Conservation (phyloP, 2,888 invertebrate genomes). For the Agrotis clavis region DNA sequence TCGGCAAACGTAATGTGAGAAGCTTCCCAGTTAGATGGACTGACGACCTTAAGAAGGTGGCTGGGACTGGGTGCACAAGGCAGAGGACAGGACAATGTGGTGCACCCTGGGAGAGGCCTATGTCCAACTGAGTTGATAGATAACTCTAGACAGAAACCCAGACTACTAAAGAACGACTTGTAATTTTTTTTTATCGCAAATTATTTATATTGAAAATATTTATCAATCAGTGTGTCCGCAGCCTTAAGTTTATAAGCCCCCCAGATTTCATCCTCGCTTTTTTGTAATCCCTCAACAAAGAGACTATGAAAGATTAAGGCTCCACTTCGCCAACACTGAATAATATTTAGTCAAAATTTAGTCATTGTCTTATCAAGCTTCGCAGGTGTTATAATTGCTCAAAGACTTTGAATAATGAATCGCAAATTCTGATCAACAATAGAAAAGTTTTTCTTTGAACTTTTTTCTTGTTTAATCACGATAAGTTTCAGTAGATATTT, state of each 20-base stretch:
- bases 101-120: too few relatives aligned
- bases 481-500: slow-evolving; percentile 31
- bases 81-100: too few relatives aligned
- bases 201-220: background rate
- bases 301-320: slow-evolving; percentile 45
- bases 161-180: background rate
- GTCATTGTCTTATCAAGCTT: slow-evolving; percentile 49
- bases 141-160: too few relatives aligned
- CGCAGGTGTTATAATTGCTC: slow-evolving; percentile 58
- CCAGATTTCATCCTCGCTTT: slow-evolving; percentile 24
- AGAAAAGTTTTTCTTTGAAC: slow-evolving; percentile 44
- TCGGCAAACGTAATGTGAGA: too few relatives aligned
- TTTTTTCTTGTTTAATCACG: slow-evolving; percentile 36
- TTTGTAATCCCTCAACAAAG: slow-evolving; percentile 48
- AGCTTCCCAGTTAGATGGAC: too few relatives aligned
- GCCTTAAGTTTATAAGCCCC: slow-evolving; percentile 14
- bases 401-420: slow-evolving; percentile 55
- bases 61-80: too few relatives aligned
- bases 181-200: background rate
- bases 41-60: too few relatives aligned
- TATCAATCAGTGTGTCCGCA: background rate
- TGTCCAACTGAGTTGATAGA: too few relatives aligned
- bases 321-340: slow-evolving; percentile 34
- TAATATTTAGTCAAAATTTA: slow-evolving; percentile 48
- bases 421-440: slow-evolving; percentile 51